Percentiles rank a stretch among this genome's conserved stretches.
These are phyloP conservation scores for Neoarius graeffei DNA, from an alignment of 2,113 vertebrate species.

Conservation along the genomic window DNA sequence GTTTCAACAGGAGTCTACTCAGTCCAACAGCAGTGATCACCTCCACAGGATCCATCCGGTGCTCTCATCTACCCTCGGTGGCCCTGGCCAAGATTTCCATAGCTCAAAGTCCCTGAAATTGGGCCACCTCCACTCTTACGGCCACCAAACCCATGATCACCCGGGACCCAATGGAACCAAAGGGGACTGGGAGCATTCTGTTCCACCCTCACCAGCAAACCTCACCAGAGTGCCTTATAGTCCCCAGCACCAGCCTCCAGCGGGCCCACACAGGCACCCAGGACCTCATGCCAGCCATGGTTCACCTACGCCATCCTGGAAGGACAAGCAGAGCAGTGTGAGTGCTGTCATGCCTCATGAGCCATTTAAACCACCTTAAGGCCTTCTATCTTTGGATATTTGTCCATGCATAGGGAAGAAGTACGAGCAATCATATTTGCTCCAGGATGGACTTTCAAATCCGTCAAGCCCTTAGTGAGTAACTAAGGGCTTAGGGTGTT, in stretches of 20 bases:
- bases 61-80: slow-evolving; percentile 18
- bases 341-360: slow-evolving; percentile 47
- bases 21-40: slow-evolving; percentile 64
- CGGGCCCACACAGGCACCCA: slow-evolving; percentile 66
- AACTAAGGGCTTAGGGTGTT: slow-evolving; percentile 17
- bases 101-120: slow-evolving; percentile 50
- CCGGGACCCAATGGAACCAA: slow-evolving; percentile 61
- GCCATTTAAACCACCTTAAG: slow-evolving; percentile 19
- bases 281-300: slow-evolving; percentile 62
- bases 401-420: slow-evolving; percentile 4
- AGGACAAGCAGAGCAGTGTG: slow-evolving; percentile 76
- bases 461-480: slow-evolving; percentile 16
- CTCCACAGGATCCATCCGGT: slow-evolving; percentile 45
- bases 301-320: slow-evolving; percentile 58
- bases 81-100: slow-evolving; percentile 44
- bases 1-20: slow-evolving; percentile 66
- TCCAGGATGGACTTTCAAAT: slow-evolving; percentile 15
- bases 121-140: slow-evolving; percentile 36
- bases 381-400: neutral
- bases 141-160: slow-evolving; percentile 36
- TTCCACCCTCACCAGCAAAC: slow-evolving; percentile 85
- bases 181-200: slow-evolving; percentile 66
- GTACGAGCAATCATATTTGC: neutral
- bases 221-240: slow-evolving; percentile 88
- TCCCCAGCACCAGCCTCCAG: slow-evolving; percentile 61